A percentile compares a stretch with the other conserved stretches of the same genome.
phyloP scores from a whole-genome alignment of 2,888 invertebrate species.

The Timema podura region DNA sequence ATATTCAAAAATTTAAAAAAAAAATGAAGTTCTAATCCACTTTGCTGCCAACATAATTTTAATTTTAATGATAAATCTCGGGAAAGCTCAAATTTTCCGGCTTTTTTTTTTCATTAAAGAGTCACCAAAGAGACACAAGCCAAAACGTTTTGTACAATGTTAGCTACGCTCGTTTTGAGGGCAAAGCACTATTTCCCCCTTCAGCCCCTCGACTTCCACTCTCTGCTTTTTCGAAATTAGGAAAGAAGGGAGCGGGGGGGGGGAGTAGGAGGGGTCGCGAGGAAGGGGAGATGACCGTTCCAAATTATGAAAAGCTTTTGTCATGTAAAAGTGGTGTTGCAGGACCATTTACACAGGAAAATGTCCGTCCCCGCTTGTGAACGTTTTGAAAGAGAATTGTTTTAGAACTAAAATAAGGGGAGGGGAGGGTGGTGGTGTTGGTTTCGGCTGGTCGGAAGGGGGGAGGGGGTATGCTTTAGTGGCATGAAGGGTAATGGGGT shows the following conservation, averaged over 20 bases:
- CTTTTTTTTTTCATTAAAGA: too few species aligned
- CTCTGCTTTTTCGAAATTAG: too few species aligned
- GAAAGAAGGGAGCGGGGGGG: not conserved
- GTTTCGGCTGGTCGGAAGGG: not conserved
- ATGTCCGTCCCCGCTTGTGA: not conserved
- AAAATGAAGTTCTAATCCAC: too few species aligned
- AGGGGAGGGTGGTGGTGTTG: not conserved
- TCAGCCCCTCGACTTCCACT: too few species aligned
- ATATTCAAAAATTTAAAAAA: too few species aligned
- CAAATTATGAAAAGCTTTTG: constrained; percentile 14
- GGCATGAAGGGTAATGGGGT: not conserved
- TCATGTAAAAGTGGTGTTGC: constrained; percentile 14
- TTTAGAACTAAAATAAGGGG: not conserved
- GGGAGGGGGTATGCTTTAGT: not conserved
- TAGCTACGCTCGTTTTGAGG: too few species aligned
- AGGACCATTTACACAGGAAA: constrained; percentile 11
- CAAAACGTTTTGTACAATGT: too few species aligned
- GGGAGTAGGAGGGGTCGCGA: not conserved
- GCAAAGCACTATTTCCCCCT: too few species aligned
- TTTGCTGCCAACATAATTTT: too few species aligned
- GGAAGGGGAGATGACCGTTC: not conserved
- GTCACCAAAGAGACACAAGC: too few species aligned
- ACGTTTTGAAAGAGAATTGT: not conserved
- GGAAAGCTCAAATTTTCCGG: too few species aligned
- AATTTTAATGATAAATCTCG: too few species aligned